A percentile compares a stretch with the other conserved stretches of the same genome.
Conservation (phyloP, 2,113 vertebrate species). For the Pseudopipra pipra region DNA sequence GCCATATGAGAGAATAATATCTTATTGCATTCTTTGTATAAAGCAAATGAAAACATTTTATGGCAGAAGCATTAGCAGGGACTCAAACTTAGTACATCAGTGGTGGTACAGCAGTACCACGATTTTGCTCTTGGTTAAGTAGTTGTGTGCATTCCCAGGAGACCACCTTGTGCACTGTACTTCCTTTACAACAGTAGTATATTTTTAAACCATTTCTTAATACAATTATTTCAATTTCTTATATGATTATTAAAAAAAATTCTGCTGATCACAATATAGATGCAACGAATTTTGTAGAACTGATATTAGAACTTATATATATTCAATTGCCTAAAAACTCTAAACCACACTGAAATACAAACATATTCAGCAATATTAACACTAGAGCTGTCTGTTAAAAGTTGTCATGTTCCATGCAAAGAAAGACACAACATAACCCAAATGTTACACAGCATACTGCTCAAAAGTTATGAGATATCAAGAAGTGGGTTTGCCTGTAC, state of each 20-base stretch:
- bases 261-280: background rate
- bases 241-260: background rate
- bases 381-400: background rate
- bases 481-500: background rate
- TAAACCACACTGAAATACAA: background rate
- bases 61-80: background rate
- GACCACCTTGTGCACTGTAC: background rate
- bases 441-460: background rate
- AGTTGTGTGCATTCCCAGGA: background rate
- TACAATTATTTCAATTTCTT: background rate
- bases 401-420: background rate
- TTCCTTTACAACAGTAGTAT: background rate
- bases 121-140: background rate
- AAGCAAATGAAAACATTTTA: background rate
- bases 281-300: background rate
- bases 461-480: background rate
- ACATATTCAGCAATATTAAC: background rate
- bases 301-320: background rate
- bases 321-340: background rate
- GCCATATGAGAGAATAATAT: background rate
- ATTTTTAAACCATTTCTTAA: background rate
- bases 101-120: background rate
- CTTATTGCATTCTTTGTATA: background rate
- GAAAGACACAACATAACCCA: background rate
- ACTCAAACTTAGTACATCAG: background rate